Evolutionary conservation across 1,140 invertebrate genomes (phyloP), one percentile per base, ranked within the genome.

Genomic region (Drosophila biarmipes): DNA sequence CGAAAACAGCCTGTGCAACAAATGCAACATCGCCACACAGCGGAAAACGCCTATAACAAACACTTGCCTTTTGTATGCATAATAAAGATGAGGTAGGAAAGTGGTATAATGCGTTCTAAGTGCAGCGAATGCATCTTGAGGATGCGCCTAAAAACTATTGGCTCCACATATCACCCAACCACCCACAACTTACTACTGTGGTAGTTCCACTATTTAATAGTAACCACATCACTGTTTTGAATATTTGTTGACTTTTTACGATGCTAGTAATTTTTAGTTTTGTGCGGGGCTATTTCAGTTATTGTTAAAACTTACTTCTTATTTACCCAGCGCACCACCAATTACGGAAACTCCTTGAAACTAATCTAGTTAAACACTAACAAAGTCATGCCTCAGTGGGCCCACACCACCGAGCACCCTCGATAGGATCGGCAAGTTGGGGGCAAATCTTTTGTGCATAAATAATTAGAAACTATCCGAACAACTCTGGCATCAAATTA

Each of bases 21-120:
- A 45, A 57, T 48, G 45, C 63, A 86, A 62, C 52, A 72, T 42
- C 40, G 34, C 51, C 52, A 46, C 71, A 51, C 17, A 48, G 38
- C 38, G 45, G 37, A 49, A 74, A 75, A 80, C 81, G 82, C 82
- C 81, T 58, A 64, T 64, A 87, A 87, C 78, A 86, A 81, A 86
- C 82, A 87, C 82, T 86, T 86, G 68, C 46, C 57, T 68, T 75
- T 52, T 57, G 29, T 14, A 12, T 2, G 19, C n/a, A 15, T 31
- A 4, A 40, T 11, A 19, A 21, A 24, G 14, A 15, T 11, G 34
- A 12, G 34, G 19, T 15, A 24, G 11, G 7, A 14, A 35, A 17
- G 11, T 12, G 4, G 0, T 4, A 27, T n/a, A 17, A 15, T 19
- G 19, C 14, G 15, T 35, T 15, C 6, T 15, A 19, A 3, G 11